Percentiles rank a stretch among this genome's conserved stretches.
Conservation (phyloP, 2,113 vertebrate species). For the Melanotaenia duboulayi region DNA sequence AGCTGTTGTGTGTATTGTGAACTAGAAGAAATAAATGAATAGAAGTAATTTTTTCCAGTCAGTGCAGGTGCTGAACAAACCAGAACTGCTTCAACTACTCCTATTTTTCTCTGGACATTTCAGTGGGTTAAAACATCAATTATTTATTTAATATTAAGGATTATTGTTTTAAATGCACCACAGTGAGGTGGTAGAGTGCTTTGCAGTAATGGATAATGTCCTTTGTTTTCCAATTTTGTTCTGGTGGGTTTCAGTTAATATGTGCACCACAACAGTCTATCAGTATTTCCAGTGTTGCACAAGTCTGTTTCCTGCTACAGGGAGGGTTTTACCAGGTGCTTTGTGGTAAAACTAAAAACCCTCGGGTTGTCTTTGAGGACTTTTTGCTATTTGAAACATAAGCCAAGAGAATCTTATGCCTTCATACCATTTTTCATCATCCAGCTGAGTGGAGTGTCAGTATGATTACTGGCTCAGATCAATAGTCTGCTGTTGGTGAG, state of each 20-base stretch:
- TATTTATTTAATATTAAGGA: neutral
- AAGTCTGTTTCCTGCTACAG: constrained; percentile 13
- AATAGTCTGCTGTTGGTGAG: constrained; percentile 50
- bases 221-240: constrained; percentile 21
- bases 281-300: constrained; percentile 11
- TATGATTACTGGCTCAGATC: constrained; percentile 58
- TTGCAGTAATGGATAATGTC: neutral
- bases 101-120: too few relatives aligned
- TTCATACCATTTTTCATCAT: constrained; percentile 64
- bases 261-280: constrained; percentile 25
- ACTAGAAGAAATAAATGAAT: too few relatives aligned
- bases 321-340: constrained; percentile 30
- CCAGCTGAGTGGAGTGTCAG: constrained; percentile 60
- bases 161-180: constrained; percentile 40
- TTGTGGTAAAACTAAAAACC: constrained; percentile 19
- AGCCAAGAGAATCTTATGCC: constrained; percentile 41
- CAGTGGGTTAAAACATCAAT: neutral
- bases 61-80: too few relatives aligned
- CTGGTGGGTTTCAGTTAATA: constrained; percentile 29
- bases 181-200: constrained; percentile 60
- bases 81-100: too few relatives aligned
- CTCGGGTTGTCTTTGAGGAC: constrained; percentile 14
- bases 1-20: too few relatives aligned
- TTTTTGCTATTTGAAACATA: constrained; percentile 21
- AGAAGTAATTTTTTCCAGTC: too few relatives aligned